Percentiles rank a stretch among this genome's conserved stretches.
Evolutionary conservation across 2,113 vertebrate genomes (phyloP).

Genomic region (Psittacara wagleri): DNA sequence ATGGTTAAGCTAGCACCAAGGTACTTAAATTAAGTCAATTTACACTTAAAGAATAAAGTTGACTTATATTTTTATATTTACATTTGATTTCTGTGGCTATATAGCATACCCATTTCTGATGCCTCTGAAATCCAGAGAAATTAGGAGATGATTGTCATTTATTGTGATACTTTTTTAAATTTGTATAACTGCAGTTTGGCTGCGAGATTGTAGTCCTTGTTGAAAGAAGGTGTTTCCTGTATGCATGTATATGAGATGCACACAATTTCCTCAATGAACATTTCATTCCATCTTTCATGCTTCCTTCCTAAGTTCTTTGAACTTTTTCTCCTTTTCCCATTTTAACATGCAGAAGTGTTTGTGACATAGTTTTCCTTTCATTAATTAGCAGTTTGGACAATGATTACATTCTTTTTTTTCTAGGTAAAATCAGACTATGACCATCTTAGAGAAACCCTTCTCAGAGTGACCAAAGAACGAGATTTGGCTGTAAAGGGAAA

Average conservation of each 20-base stretch:
- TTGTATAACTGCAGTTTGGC: neutral
- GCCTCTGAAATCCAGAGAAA: neutral
- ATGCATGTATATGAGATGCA: neutral
- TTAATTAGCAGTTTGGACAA: neutral
- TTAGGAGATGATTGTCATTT: neutral
- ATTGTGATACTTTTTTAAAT: neutral
- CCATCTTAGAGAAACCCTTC: constrained; percentile 77
- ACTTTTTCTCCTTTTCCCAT: neutral
- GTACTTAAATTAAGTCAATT: neutral
- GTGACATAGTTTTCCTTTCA: neutral
- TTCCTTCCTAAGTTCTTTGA: neutral
- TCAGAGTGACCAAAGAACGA: constrained; percentile 84
- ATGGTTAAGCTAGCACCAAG: neutral
- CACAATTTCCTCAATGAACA: neutral
- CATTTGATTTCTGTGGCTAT: neutral
- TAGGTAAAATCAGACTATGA: constrained; percentile 90
- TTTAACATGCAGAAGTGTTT: neutral
- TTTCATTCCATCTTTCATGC: neutral
- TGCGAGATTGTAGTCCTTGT: neutral
- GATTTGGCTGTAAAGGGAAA: constrained; percentile 88
- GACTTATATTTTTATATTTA: neutral
- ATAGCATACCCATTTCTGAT: neutral
- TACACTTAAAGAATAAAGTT: neutral
- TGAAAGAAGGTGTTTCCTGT: neutral
- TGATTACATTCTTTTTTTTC: neutral